Conservation (phyloP, 2,113 vertebrate genomes). For the Labeo catla region DNA sequence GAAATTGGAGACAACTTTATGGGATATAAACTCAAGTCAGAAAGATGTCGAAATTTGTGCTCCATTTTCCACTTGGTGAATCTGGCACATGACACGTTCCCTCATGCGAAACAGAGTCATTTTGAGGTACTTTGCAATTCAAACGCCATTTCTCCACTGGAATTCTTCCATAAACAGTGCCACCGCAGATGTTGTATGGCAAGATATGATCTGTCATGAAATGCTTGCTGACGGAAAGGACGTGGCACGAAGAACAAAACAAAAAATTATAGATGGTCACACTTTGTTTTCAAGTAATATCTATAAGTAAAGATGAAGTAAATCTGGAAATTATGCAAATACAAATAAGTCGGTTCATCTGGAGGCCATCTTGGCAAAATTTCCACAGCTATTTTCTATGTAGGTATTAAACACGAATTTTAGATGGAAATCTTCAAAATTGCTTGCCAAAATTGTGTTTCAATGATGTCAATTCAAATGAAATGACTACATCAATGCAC, state of each 20-base stretch:
- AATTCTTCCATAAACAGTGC: slow-evolving; percentile 57
- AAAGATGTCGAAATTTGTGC: slow-evolving; percentile 26
- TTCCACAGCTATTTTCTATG: not conserved
- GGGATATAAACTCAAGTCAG: slow-evolving; percentile 38
- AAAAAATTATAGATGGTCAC: slow-evolving; percentile 23
- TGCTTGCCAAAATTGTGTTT: not conserved
- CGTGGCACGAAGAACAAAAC: slow-evolving; percentile 35
- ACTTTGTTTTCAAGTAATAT: slow-evolving; percentile 57
- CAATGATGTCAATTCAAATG: not conserved
- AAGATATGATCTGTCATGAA: slow-evolving; percentile 25
- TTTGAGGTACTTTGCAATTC: slow-evolving; percentile 57
- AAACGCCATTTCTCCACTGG: slow-evolving; percentile 52
- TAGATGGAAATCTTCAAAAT: not conserved
- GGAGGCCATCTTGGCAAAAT: not conserved
- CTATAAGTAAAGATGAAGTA: slow-evolving; percentile 51
- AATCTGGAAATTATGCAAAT: slow-evolving; percentile 54
- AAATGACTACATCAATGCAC: too few species aligned
- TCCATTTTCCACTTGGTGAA: slow-evolving; percentile 48
- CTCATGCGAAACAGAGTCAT: slow-evolving; percentile 56
- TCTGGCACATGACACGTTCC: slow-evolving; percentile 60
- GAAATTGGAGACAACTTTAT: slow-evolving; percentile 48
- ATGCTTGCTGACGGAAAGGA: not conserved
- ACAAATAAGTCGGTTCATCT: not conserved
- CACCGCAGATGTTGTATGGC: slow-evolving; percentile 56
- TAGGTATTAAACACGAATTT: not conserved